Evolutionary conservation across 1,140 invertebrate species (phyloP).

Genomic region (Maconellicoccus hirsutus): DNA sequence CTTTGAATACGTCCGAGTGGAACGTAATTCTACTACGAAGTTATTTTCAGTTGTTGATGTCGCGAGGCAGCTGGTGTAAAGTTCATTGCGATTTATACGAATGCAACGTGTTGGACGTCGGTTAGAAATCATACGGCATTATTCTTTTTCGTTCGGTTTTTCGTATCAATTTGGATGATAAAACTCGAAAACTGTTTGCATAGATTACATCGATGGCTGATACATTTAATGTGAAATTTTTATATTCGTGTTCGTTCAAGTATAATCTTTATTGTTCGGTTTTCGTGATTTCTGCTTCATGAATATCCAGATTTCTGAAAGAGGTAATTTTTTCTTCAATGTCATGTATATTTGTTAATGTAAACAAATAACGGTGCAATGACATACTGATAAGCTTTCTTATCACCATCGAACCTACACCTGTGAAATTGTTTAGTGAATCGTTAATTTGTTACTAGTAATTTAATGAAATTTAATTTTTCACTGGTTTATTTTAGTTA

Average conservation of each 20-base stretch:
- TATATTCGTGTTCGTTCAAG: neutral
- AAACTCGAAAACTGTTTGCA: neutral
- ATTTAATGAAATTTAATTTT: no score
- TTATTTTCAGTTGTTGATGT: constrained; percentile 9
- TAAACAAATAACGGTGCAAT: no score
- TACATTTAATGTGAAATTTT: neutral
- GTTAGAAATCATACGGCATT: neutral
- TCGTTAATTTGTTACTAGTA: no score
- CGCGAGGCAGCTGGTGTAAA: neutral
- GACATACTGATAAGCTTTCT: no score
- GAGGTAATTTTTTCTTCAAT: neutral
- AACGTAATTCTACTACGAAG: neutral
- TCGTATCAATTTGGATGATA: neutral
- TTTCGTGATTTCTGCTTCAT: neutral
- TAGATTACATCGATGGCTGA: neutral
- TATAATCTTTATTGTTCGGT: neutral
- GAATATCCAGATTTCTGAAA: neutral
- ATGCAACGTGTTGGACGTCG: neutral
- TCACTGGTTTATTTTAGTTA: no score
- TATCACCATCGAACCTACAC: no score
- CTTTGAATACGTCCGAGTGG: neutral
- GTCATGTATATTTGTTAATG: no score
- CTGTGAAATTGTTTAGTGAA: no score
- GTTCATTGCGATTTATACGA: neutral
- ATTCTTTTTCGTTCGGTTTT: neutral